These are phyloP conservation scores for Drosophila paulistorum DNA, from an alignment of 1,140 invertebrate genomes.

Conservation along the genomic window DNA sequence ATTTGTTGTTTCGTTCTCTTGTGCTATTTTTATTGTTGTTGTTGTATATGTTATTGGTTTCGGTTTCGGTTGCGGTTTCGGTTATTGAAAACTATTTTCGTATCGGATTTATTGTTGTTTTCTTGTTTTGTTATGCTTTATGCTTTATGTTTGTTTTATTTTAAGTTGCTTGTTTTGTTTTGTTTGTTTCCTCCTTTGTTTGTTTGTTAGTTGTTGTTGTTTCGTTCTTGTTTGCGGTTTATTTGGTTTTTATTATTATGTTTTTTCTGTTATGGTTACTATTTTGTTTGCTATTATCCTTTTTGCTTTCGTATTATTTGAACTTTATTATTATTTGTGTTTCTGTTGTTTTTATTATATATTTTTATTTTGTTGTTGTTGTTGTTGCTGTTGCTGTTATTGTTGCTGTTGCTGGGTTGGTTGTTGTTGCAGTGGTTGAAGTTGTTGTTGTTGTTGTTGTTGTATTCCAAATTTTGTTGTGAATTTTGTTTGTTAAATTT, in stretches of 20 bases:
- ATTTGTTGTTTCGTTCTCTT: slow-evolving; percentile 30
- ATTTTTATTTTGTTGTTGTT: slow-evolving; percentile 53
- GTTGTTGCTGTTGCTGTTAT: slow-evolving; percentile 58
- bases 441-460: slow-evolving; percentile 69
- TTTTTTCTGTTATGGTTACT: slow-evolving; percentile 52
- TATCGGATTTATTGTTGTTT: slow-evolving; percentile 13
- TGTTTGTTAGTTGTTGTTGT: slow-evolving; percentile 31
- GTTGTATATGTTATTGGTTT: slow-evolving; percentile 22
- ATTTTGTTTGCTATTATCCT: slow-evolving; percentile 47
- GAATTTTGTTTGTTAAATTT: slow-evolving; percentile 83
- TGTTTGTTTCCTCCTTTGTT: slow-evolving; percentile 45
- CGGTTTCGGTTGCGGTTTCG: slow-evolving; percentile 12
- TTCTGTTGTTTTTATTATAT: slow-evolving; percentile 52
- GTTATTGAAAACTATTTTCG: background rate
- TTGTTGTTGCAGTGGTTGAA: slow-evolving; percentile 55
- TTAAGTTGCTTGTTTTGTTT: slow-evolving; percentile 22
- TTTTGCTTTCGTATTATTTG: slow-evolving; percentile 46
- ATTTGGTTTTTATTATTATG: slow-evolving; percentile 51
- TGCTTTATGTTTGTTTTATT: slow-evolving; percentile 25
- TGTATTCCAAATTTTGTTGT: slow-evolving; percentile 82
- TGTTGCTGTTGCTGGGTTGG: slow-evolving; percentile 32
- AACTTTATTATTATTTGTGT: slow-evolving; percentile 34
- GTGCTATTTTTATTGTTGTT: slow-evolving; percentile 30
- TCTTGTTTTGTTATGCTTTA: slow-evolving; percentile 3
- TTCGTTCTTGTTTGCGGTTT: slow-evolving; percentile 17